Evolutionary conservation across 2,113 vertebrate species (phyloP).

Genomic region (Neopipo cinnamomea): DNA sequence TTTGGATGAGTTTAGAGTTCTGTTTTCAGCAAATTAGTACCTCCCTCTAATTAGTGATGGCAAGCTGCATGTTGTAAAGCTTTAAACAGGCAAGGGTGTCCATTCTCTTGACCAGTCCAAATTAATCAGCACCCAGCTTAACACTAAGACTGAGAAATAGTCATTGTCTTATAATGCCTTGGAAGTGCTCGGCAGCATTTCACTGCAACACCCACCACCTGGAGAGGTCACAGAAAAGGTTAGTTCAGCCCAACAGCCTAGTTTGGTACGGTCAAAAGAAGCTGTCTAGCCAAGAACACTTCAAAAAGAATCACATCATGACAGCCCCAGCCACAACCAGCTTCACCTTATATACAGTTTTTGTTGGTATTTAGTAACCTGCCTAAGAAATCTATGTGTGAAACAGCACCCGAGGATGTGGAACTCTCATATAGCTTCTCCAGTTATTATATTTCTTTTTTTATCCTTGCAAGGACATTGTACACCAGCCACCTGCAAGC

Average conservation of each 20-base stretch:
- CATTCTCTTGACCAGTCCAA: not conserved
- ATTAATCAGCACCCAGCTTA: not conserved
- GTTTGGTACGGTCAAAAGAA: fast-evolving
- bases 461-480: not conserved
- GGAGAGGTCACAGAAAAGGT: not conserved
- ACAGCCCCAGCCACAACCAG: not conserved
- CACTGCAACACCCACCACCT: not conserved
- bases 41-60: not conserved
- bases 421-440: not conserved
- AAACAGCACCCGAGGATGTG: not conserved
- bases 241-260: not conserved
- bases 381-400: not conserved
- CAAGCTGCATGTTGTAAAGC: not conserved
- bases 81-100: not conserved
- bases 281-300: not conserved
- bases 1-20: not conserved
- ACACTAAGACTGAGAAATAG: not conserved
- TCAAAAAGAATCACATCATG: not conserved
- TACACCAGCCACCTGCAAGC: not conserved
- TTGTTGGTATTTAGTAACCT: not conserved
- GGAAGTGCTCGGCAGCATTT: not conserved
- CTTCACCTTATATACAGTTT: not conserved
- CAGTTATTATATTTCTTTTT: not conserved
- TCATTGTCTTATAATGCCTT: not conserved
- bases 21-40: not conserved